These are phyloP conservation scores for Wiebesia pumilae DNA, from an alignment of 1,140 invertebrate genomes.

Conservation along the genomic window DNA sequence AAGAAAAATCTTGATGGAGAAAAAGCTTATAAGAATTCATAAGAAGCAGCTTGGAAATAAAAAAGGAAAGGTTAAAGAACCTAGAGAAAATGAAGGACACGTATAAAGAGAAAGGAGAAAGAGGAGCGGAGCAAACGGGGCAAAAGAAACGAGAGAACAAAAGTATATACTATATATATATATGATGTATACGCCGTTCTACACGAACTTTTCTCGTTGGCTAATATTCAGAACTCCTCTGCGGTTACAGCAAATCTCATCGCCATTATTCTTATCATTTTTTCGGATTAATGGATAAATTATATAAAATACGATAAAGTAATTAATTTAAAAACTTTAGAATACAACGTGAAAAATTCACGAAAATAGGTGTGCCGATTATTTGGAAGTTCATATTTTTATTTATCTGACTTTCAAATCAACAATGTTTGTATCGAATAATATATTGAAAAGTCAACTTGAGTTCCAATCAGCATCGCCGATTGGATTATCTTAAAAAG, in stretches of 20 bases:
- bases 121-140: neutral
- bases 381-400: neutral
- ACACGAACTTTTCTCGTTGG: slow-evolving; percentile 16
- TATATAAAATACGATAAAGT: neutral
- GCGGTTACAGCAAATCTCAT: neutral
- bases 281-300: neutral
- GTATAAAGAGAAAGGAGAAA: slow-evolving; percentile 40
- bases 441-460: too few species aligned
- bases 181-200: neutral
- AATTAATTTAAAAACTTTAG: neutral
- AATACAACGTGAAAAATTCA: neutral
- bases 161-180: slow-evolving; percentile 33
- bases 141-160: slow-evolving; percentile 32
- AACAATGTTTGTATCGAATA: too few species aligned
- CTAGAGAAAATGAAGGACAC: slow-evolving; percentile 38
- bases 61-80: slow-evolving; percentile 23
- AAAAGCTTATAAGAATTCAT: neutral
- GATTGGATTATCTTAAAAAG: neutral
- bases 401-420: too few species aligned
- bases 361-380: neutral
- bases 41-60: neutral
- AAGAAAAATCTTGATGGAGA: neutral
- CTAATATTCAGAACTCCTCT: neutral
- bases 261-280: neutral
- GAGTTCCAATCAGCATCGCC: neutral